These are phyloP conservation scores for Cyanoliseus patagonus DNA, from an alignment of 2,113 vertebrate species.

Conservation along the genomic window DNA sequence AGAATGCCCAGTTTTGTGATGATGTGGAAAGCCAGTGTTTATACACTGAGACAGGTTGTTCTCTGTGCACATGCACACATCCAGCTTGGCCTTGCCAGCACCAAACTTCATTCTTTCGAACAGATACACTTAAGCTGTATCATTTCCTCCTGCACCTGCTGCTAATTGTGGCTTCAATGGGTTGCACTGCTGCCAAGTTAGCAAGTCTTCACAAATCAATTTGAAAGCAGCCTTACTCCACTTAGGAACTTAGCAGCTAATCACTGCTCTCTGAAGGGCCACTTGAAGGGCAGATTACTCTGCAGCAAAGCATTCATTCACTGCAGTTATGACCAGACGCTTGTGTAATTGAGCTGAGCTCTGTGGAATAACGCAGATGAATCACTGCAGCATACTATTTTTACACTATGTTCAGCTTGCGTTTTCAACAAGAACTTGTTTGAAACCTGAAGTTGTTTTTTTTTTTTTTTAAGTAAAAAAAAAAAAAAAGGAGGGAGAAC, in stretches of 20 bases:
- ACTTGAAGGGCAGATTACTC: constrained; percentile 68
- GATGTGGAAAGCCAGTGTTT: not conserved
- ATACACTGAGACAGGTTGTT: not conserved
- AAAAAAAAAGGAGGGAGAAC: not conserved
- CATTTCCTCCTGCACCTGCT: constrained; percentile 64
- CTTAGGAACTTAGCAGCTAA: constrained; percentile 66
- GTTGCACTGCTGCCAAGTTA: constrained; percentile 66
- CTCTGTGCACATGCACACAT: accelerated
- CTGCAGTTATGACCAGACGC: constrained; percentile 56
- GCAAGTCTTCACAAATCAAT: constrained; percentile 67
- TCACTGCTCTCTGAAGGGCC: constrained; percentile 66
- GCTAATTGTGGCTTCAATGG: constrained; percentile 59
- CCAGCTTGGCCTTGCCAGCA: constrained; percentile 12
- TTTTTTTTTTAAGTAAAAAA: not conserved
- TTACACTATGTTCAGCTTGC: constrained; percentile 18
- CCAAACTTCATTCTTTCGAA: not conserved
- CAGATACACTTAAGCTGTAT: constrained; percentile 22
- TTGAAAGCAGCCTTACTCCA: constrained; percentile 63
- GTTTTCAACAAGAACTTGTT: constrained; percentile 32
- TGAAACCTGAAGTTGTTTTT: not conserved
- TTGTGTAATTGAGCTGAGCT: constrained; percentile 59
- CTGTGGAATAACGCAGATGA: constrained; percentile 57
- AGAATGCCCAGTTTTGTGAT: not conserved
- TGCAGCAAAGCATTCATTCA: constrained; percentile 63
- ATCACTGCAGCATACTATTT: constrained; percentile 57